phyloP scores from a whole-genome alignment of 2,113 vertebrate genomes.

The Mandrillus leucophaeus region DNA sequence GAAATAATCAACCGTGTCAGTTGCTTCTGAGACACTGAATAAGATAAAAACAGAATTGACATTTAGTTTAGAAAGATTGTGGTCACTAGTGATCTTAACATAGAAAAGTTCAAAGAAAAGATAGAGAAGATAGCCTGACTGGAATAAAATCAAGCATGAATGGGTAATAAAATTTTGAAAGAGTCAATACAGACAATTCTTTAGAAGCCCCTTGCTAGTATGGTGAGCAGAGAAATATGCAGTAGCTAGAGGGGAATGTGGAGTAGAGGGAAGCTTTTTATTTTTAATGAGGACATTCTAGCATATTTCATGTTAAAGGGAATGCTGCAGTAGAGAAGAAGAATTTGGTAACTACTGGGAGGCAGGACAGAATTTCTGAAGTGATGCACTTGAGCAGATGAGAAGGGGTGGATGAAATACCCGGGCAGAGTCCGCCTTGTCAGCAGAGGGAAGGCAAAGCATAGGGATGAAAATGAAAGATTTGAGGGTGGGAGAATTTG shows the following conservation, averaged over 20 bases:
- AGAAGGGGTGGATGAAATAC: background rate
- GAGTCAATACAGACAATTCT: background rate
- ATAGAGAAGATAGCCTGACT: background rate
- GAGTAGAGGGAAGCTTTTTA: background rate
- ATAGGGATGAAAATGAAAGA: background rate
- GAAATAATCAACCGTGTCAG: background rate
- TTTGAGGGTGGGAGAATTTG: background rate
- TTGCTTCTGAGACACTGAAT: background rate
- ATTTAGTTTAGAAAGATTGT: background rate
- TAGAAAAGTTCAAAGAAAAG: background rate
- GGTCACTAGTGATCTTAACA: background rate
- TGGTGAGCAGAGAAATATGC: background rate
- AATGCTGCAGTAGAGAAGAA: background rate
- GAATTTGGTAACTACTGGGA: background rate
- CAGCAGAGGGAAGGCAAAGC: background rate
- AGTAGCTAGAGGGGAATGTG: background rate
- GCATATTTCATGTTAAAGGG: background rate
- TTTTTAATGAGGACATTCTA: background rate
- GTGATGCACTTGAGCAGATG: background rate
- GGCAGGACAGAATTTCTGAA: background rate
- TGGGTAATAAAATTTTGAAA: background rate
- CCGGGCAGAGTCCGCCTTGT: background rate
- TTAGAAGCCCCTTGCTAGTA: background rate
- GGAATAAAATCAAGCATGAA: background rate
- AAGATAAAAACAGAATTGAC: background rate